Conservation (phyloP, 2,113 vertebrate genomes). For the Emydura subglobosa region DNA sequence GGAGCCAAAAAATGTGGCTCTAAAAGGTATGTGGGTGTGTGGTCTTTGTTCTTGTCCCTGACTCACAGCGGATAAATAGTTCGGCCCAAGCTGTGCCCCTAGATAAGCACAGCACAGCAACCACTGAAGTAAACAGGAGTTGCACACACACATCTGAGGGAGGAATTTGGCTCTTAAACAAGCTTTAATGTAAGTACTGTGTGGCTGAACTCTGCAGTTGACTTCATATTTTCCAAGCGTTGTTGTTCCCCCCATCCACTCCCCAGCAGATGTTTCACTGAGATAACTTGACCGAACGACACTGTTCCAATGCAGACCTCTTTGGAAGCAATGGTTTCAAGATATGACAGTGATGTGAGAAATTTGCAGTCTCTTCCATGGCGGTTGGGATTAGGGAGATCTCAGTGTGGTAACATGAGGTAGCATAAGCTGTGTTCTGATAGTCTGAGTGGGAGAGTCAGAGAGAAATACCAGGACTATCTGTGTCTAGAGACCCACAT, state of each 20-base stretch:
- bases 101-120: background rate
- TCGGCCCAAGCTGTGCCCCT: background rate
- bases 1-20: background rate
- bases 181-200: slow-evolving; percentile 53
- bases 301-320: slow-evolving; percentile 40
- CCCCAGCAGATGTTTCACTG: slow-evolving; percentile 48
- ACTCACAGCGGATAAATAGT: background rate
- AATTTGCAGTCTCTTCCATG: background rate
- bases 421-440: background rate
- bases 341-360: slow-evolving; percentile 2
- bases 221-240: slow-evolving; percentile 68
- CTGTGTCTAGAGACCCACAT: background rate
- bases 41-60: background rate
- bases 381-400: background rate
- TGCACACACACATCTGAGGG: slow-evolving; percentile 7
- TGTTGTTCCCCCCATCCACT: background rate
- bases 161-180: slow-evolving; percentile 64
- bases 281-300: slow-evolving; percentile 47
- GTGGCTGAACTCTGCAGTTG: slow-evolving; percentile 62
- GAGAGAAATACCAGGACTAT: background rate
- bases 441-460: background rate
- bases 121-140: slow-evolving; percentile 30
- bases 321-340: slow-evolving; percentile 20
- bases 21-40: background rate
- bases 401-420: slow-evolving; percentile 1